A percentile compares a stretch with the other conserved stretches of the same genome.
Evolutionary conservation across 2,888 invertebrate species (phyloP).

Genomic region (Tiphia femorata): DNA sequence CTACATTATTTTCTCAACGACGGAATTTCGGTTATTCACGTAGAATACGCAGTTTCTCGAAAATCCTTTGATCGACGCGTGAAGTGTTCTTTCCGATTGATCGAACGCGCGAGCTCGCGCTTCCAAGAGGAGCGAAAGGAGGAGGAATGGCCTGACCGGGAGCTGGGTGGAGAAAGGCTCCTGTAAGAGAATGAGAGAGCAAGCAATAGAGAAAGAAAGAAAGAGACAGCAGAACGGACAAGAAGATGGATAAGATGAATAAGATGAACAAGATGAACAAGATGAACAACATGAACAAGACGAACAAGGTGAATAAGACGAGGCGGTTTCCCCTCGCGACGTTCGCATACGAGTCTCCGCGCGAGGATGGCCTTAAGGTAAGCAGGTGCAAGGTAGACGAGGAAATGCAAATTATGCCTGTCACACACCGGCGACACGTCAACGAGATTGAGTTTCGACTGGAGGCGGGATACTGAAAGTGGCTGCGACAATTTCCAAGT

Average conservation of each 20-base stretch:
- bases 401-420: slow-evolving; percentile 36
- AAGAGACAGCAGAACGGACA: not conserved
- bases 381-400: slow-evolving; percentile 35
- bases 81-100: too few species aligned
- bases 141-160: too few species aligned
- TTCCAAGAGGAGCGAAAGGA: too few species aligned
- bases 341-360: not conserved
- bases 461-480: too few species aligned
- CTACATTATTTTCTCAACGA: too few species aligned
- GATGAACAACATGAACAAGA: not conserved
- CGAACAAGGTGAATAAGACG: slow-evolving; percentile 8
- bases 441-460: not conserved
- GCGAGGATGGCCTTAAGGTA: slow-evolving; percentile 33
- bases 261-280: not conserved
- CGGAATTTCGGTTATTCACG: too few species aligned
- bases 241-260: not conserved
- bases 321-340: slow-evolving; percentile 13
- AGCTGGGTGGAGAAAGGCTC: too few species aligned
- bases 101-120: too few species aligned
- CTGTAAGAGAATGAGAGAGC: not conserved
- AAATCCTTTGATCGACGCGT: too few species aligned
- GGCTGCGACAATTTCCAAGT: not conserved
- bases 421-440: slow-evolving; percentile 30
- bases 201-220: not conserved
- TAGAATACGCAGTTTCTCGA: too few species aligned